A percentile compares a stretch with the other conserved stretches of the same genome.
These are phyloP conservation scores for Oncorhynchus masou DNA, from an alignment of 2,113 vertebrate species.

Conservation along the genomic window DNA sequence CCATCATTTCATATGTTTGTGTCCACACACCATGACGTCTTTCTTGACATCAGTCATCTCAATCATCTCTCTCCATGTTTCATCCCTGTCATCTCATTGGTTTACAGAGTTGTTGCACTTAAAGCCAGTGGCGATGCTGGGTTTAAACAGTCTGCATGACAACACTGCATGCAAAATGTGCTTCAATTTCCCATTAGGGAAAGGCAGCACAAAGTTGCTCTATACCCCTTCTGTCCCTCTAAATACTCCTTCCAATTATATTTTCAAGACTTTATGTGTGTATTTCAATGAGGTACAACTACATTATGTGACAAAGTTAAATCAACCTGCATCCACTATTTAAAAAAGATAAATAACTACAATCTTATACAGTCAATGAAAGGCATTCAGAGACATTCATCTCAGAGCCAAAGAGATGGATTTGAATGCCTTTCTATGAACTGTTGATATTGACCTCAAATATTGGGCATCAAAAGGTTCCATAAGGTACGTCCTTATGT, in stretches of 20 bases:
- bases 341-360: background rate
- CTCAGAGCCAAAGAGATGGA: constrained; percentile 9
- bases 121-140: constrained; percentile 16
- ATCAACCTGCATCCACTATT: background rate
- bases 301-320: constrained; percentile 36
- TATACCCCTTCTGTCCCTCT: constrained; percentile 11
- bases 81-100: constrained; percentile 2
- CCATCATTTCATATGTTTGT: background rate
- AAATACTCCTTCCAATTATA: constrained; percentile 10
- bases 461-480: background rate
- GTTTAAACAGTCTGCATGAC: constrained; percentile 46
- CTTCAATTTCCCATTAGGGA: constrained; percentile 38
- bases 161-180: constrained; percentile 58
- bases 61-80: background rate
- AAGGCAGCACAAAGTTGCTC: constrained; percentile 51
- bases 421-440: constrained; percentile 7
- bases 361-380: background rate
- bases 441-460: background rate
- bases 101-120: constrained; percentile 34
- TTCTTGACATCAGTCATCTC: background rate
- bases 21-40: background rate
- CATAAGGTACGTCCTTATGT: background rate
- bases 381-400: background rate
- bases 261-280: constrained; percentile 28
- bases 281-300: constrained; percentile 38